A percentile compares a stretch with the other conserved stretches of the same genome.
Evolutionary conservation across 2,888 invertebrate genomes (phyloP).

Genomic region (Drosophila cognata): DNA sequence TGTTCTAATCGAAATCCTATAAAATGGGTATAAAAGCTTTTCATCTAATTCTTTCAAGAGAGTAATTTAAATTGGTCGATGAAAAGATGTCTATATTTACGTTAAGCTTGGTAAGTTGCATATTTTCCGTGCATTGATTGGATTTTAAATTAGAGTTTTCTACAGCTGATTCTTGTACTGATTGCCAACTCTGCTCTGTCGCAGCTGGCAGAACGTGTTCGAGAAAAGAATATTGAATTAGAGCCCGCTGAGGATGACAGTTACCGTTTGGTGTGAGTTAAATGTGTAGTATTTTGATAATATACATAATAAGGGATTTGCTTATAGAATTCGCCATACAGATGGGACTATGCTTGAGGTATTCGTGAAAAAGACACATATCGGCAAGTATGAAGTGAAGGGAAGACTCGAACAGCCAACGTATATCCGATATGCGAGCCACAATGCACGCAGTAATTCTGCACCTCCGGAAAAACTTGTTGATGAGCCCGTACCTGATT

Average conservation of each 20-base stretch:
- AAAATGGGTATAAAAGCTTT: constrained; percentile 10
- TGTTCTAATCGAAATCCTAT: constrained; percentile 8
- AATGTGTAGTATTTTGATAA: background rate
- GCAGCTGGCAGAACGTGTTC: background rate
- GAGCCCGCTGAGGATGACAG: background rate
- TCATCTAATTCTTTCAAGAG: background rate
- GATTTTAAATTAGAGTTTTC: background rate
- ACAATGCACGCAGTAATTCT: background rate
- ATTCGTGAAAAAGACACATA: constrained; percentile 3
- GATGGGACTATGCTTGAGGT: constrained; percentile 16
- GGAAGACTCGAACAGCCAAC: background rate
- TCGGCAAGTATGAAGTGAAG: background rate
- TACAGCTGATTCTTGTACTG: constrained; percentile 10
- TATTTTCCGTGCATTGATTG: background rate
- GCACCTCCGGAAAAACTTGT: rapidly evolving
- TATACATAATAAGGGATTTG: background rate
- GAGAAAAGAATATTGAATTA: background rate
- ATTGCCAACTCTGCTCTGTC: constrained; percentile 7
- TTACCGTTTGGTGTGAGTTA: constrained; percentile 12
- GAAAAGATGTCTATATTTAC: constrained; percentile 11
- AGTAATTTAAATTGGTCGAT: background rate
- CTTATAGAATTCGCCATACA: constrained; percentile 7
- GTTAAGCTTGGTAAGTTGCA: constrained; percentile 17
- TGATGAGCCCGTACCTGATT: background rate
- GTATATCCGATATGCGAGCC: background rate